These are phyloP conservation scores for Fulmarus glacialis DNA, from an alignment of 2,113 vertebrate genomes.

Conservation along the genomic window DNA sequence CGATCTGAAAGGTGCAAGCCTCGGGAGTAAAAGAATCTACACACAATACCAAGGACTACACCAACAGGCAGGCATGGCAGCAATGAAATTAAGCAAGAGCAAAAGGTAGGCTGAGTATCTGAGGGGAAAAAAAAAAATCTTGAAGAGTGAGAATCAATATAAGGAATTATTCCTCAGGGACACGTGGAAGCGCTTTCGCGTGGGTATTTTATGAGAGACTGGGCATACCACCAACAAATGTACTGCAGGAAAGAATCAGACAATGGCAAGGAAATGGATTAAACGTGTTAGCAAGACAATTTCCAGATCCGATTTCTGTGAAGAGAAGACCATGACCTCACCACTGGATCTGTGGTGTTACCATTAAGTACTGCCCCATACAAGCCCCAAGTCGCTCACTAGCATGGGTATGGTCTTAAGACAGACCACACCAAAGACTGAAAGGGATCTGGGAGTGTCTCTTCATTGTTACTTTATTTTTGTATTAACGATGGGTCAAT, in stretches of 20 bases:
- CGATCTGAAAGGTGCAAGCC: fast-evolving
- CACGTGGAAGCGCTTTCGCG: conserved; percentile 24
- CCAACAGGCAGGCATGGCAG: not conserved
- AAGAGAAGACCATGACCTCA: conserved; percentile 58
- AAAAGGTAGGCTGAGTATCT: not conserved
- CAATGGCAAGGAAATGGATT: conserved; percentile 69
- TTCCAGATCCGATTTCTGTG: conserved; percentile 56
- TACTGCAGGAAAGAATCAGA: conserved; percentile 65
- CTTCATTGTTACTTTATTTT: conserved; percentile 55
- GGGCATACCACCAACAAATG: conserved; percentile 57
- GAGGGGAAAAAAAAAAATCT: not conserved
- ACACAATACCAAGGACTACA: not conserved
- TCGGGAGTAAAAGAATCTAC: not conserved
- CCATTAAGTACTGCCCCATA: not conserved
- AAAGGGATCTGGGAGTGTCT: conserved; percentile 45
- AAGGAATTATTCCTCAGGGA: conserved; percentile 32
- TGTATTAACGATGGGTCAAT: conserved; percentile 35
- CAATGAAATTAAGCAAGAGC: not conserved
- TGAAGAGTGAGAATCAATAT: not conserved
- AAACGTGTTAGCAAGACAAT: conserved; percentile 57
- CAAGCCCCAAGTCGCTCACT: not conserved
- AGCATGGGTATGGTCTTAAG: not conserved
- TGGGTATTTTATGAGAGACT: conserved; percentile 38
- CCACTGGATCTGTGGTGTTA: conserved; percentile 3
- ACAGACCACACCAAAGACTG: conserved; percentile 45